These are phyloP conservation scores for Meandrusa payeni DNA, from an alignment of 2,888 invertebrate genomes.

Conservation along the genomic window DNA sequence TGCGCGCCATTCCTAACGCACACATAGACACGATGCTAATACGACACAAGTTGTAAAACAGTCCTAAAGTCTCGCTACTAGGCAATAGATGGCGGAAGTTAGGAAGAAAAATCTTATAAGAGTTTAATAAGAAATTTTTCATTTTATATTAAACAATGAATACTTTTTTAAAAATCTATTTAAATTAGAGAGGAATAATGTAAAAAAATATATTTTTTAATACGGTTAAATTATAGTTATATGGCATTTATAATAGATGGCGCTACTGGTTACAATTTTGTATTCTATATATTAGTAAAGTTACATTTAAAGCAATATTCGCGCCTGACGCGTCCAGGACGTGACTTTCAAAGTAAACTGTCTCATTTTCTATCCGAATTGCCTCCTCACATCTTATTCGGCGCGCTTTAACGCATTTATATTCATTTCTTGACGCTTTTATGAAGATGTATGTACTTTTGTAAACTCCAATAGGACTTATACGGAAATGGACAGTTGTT, in stretches of 20 bases:
- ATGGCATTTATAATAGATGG: slow-evolving; percentile 56
- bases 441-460: slow-evolving; percentile 61
- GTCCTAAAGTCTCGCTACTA: slow-evolving; percentile 31
- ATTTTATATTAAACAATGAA: too few species aligned
- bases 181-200: too few species aligned
- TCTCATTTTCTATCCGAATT: slow-evolving; percentile 71
- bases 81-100: slow-evolving; percentile 29
- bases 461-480: slow-evolving; percentile 48
- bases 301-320: slow-evolving; percentile 29
- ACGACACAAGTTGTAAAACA: slow-evolving; percentile 44
- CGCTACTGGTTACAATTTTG: slow-evolving; percentile 38
- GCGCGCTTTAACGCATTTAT: slow-evolving; percentile 60
- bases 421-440: slow-evolving; percentile 62
- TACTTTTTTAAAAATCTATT: too few species aligned
- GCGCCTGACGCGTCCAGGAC: slow-evolving; percentile 44
- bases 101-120: slow-evolving; percentile 1
- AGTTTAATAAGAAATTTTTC: too few species aligned
- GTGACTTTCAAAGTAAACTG: slow-evolving; percentile 69
- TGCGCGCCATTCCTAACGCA: slow-evolving; percentile 53
- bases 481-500: slow-evolving; percentile 32
- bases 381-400: slow-evolving; percentile 68
- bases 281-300: slow-evolving; percentile 14
- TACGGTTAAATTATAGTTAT: too few species aligned
- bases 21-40: slow-evolving; percentile 42
- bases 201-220: too few species aligned